Evolutionary conservation across 2,888 invertebrate genomes (phyloP).

Genomic region (Apotomis betuletana): DNA sequence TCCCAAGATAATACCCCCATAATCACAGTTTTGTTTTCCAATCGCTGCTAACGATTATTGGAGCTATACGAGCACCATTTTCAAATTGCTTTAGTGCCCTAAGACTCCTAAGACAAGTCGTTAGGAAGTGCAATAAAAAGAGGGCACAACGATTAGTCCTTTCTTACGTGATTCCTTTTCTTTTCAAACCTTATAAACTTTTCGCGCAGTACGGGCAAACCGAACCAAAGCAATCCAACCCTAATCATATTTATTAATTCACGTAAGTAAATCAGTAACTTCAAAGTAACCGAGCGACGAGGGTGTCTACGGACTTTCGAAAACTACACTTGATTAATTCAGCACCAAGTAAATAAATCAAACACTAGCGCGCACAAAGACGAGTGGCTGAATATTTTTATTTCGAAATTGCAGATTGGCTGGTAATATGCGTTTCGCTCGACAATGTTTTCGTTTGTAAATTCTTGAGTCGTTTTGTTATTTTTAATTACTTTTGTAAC

Average conservation of each 20-base stretch:
- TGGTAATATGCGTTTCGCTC: constrained; percentile 71
- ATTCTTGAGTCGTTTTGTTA: constrained; percentile 45
- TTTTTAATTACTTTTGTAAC: neutral
- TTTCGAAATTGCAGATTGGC: constrained; percentile 74
- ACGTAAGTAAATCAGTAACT: constrained; percentile 19
- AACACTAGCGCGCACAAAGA: constrained; percentile 62
- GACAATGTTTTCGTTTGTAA: constrained; percentile 51
- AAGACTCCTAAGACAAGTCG: constrained; percentile 77
- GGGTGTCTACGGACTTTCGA: constrained; percentile 31
- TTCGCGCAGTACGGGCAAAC: neutral
- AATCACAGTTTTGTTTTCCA: constrained; percentile 88
- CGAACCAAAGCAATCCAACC: constrained; percentile 10
- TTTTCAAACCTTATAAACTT: constrained; percentile 35
- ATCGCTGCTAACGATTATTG: constrained; percentile 87
- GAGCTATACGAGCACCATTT: constrained; percentile 84
- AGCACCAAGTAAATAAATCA: constrained; percentile 47
- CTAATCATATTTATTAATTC: constrained; percentile 42
- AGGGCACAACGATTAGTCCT: constrained; percentile 64
- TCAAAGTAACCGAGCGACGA: constrained; percentile 33
- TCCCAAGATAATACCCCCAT: constrained; percentile 77
- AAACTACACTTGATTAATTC: constrained; percentile 44
- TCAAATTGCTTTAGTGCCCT: constrained; percentile 79
- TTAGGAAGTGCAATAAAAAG: constrained; percentile 79
- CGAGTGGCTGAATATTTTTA: constrained; percentile 61
- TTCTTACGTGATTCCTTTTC: constrained; percentile 53